A percentile compares a stretch with the other conserved stretches of the same genome.
Evolutionary conservation across 1,140 invertebrate species (phyloP).

Genomic region (Oedothorax gibbosus): DNA sequence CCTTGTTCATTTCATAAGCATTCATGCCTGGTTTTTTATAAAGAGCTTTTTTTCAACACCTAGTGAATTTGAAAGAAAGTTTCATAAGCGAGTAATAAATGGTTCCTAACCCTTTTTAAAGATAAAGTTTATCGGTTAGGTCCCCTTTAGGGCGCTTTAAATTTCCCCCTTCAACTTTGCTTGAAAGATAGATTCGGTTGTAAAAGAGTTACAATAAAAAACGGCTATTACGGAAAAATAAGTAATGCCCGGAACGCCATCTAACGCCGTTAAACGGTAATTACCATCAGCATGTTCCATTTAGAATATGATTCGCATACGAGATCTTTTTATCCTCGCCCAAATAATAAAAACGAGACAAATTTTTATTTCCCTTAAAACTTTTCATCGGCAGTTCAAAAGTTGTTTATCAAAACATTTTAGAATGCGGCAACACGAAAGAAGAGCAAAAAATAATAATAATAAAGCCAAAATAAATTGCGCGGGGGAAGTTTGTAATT

Average conservation of each 20-base stretch:
- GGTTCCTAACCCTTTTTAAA: conserved; percentile 43
- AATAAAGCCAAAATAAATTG: conserved; percentile 31
- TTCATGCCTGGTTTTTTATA: background rate
- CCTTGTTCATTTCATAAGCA: conserved; percentile 22
- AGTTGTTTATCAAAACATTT: conserved; percentile 54
- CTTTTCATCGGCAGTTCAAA: conserved; percentile 55
- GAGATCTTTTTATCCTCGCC: conserved; percentile 30
- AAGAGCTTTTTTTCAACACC: conserved; percentile 13
- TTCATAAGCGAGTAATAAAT: conserved; percentile 51
- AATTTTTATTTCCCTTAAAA: conserved; percentile 42
- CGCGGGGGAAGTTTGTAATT: conserved; percentile 52
- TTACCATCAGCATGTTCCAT: conserved; percentile 28
- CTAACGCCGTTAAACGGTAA: conserved; percentile 53
- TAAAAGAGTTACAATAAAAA: conserved; percentile 49
- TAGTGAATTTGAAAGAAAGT: conserved; percentile 43
- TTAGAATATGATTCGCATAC: conserved; percentile 33
- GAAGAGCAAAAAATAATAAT: conserved; percentile 14
- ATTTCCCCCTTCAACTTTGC: conserved; percentile 45
- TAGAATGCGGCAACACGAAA: conserved; percentile 6
- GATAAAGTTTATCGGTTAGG: conserved; percentile 52
- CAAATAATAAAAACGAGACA: conserved; percentile 23
- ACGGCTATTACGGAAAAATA: conserved; percentile 39
- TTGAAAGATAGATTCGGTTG: conserved; percentile 53
- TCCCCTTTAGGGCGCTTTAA: conserved; percentile 38
- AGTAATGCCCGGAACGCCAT: conserved; percentile 39